Conservation (phyloP, 2,888 invertebrate species). For the Papilio demoleus region DNA sequence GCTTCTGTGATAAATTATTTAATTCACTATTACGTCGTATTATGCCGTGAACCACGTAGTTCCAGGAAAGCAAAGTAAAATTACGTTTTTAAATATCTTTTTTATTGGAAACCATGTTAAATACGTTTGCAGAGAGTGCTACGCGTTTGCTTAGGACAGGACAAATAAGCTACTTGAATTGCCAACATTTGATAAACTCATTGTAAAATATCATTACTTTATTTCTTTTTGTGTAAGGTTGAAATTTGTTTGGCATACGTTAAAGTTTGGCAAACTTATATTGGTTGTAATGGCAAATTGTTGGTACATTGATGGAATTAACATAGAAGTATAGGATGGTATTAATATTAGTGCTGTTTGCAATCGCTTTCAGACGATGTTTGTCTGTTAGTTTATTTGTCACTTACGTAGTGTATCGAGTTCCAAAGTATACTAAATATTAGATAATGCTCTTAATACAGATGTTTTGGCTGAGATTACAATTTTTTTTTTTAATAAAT, state of each 20-base stretch:
- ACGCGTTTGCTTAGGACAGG: constrained; percentile 49
- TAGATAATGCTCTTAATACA: constrained; percentile 9
- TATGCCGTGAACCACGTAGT: too few relatives aligned
- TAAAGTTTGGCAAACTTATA: neutral
- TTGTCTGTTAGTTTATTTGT: constrained; percentile 10
- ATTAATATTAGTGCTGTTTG: constrained; percentile 31
- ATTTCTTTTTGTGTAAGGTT: neutral
- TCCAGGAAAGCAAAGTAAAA: constrained; percentile 41
- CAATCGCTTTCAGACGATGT: constrained; percentile 29
- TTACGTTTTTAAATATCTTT: constrained; percentile 50
- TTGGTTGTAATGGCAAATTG: constrained; percentile 32
- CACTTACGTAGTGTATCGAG: constrained; percentile 1
- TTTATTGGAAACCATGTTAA: constrained; percentile 49
- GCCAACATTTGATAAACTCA: constrained; percentile 3
- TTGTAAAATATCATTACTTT: neutral
- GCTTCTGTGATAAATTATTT: too few relatives aligned
- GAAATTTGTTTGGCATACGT: neutral
- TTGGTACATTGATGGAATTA: constrained; percentile 44
- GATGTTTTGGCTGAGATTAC: neutral
- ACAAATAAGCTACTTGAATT: constrained; percentile 44
- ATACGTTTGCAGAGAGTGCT: constrained; percentile 47
- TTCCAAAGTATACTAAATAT: neutral
- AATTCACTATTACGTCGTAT: too few relatives aligned
- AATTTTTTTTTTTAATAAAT: neutral
- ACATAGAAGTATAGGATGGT: constrained; percentile 39